phyloP scores from a whole-genome alignment of 1,140 invertebrate genomes.

The Venturia canescens region DNA sequence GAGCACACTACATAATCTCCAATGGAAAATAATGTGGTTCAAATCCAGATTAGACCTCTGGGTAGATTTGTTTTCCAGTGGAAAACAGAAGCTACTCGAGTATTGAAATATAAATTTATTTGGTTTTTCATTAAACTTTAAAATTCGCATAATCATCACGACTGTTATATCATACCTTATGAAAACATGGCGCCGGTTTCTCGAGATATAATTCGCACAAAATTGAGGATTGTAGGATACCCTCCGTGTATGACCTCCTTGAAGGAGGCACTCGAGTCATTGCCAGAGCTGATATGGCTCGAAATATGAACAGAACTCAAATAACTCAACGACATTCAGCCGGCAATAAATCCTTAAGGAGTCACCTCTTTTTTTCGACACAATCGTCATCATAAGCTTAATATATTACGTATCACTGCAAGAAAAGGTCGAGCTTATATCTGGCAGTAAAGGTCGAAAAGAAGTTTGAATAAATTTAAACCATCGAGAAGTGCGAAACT shows the following conservation, averaged over 20 bases:
- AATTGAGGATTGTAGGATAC: no score
- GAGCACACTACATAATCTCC: neutral
- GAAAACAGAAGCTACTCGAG: no score
- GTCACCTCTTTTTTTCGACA: neutral
- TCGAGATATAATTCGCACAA: no score
- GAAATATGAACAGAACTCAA: neutral
- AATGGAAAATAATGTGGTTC: neutral
- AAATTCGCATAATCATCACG: no score
- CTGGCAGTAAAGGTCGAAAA: neutral
- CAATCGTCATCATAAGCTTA: constrained; percentile 1
- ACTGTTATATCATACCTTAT: no score
- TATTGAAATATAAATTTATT: no score
- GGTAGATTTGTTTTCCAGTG: neutral
- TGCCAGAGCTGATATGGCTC: neutral
- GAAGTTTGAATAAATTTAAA: constrained; percentile 30
- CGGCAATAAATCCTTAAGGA: neutral
- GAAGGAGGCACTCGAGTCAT: no score
- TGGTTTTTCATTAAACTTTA: no score
- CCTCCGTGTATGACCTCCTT: no score
- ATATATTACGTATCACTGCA: neutral
- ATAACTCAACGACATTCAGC: neutral
- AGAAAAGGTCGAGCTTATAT: constrained; percentile 24
- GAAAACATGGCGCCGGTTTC: no score
- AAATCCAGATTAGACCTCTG: neutral
- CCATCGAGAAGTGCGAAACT: neutral